Evolutionary conservation across 2,797 vertebrate species (phyloP), one percentile per base, ranked within the genome.

Genomic region (Rhadinocentrus ornatus): DNA sequence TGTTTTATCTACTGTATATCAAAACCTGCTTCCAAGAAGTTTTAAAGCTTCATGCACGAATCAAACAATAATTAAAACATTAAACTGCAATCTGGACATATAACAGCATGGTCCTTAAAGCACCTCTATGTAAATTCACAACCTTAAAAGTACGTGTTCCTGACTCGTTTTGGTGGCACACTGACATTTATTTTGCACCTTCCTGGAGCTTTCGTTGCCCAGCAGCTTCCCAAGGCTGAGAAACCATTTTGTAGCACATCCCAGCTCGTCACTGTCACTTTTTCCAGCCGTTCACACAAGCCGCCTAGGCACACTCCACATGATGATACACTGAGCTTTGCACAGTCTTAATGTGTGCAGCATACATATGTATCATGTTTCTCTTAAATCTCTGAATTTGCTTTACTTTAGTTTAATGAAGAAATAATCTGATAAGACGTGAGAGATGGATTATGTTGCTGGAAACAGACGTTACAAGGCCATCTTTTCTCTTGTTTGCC

Each of bases 401-500:
- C 32, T 34, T 34, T 34, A 34, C 34, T 34, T 7, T 34, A 13
- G 11, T 37, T 39, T 39, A 16, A 39, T 39, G 4, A 39, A 78
- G 57, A 15, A 53, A 54, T 41, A 39, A 31, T 62, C 44, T 56
- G 32, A 8, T 32, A 32, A 27, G 4, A 50, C 50, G 65, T 55
- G 37, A 6, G 62, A 55, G 67, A 67, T 58, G 54, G 67, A 71
- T 69, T 29, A n/a, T 3, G 24, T 54, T 15, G 46, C 37, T 7
- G 57, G 59, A 75, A 54, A 37, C 52, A 31, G 50, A 71, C 29
- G 22, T 32, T 53, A 41, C n/a, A 13, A 44, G 55, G 54, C 62
- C 67, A 11, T 22, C 12, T 10, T 59, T 12, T 55, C 62, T 66
- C 60, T 5, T 71, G 56, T 84, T 82, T 71, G 75, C 72, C 24